phyloP scores from a whole-genome alignment of 1,140 invertebrate genomes.

The Littorina saxatilis region DNA sequence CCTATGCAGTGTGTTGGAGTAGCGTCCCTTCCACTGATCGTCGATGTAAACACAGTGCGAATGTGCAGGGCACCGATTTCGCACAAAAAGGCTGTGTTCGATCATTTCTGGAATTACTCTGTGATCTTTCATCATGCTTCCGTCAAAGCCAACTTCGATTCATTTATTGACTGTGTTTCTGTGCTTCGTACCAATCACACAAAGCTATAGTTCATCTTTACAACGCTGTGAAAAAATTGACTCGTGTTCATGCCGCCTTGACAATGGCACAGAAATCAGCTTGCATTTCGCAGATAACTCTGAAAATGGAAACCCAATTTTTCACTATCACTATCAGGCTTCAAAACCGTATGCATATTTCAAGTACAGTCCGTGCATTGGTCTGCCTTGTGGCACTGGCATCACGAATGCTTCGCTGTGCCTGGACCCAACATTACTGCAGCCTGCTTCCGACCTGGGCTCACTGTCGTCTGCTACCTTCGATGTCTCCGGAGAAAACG shows the following conservation, averaged over 20 bases:
- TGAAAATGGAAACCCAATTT: slow-evolving; percentile 2
- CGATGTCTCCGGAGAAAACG: neutral
- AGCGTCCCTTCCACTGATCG: no score
- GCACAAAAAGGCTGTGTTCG: no score
- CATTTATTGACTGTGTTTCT: no score
- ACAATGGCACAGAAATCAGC: neutral
- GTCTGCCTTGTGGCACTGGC: neutral
- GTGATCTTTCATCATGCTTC: no score
- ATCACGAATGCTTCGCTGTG: neutral
- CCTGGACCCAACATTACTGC: neutral
- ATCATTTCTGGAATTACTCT: no score
- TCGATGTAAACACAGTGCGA: no score
- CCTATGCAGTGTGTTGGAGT: no score
- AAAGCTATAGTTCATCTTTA: neutral
- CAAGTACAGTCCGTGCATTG: slow-evolving; percentile 27
- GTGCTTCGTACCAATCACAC: no score
- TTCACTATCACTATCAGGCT: neutral
- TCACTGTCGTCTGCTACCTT: slow-evolving; percentile 4
- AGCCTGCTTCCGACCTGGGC: neutral
- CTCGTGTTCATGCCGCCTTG: neutral
- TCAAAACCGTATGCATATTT: neutral
- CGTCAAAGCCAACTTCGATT: no score
- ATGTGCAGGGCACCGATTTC: no score
- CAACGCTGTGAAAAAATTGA: slow-evolving; percentile 24
- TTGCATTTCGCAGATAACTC: slow-evolving; percentile 10